These are phyloP conservation scores for Coptodon bakossiorum DNA, from an alignment of 2,113 vertebrate species.

Conservation along the genomic window DNA sequence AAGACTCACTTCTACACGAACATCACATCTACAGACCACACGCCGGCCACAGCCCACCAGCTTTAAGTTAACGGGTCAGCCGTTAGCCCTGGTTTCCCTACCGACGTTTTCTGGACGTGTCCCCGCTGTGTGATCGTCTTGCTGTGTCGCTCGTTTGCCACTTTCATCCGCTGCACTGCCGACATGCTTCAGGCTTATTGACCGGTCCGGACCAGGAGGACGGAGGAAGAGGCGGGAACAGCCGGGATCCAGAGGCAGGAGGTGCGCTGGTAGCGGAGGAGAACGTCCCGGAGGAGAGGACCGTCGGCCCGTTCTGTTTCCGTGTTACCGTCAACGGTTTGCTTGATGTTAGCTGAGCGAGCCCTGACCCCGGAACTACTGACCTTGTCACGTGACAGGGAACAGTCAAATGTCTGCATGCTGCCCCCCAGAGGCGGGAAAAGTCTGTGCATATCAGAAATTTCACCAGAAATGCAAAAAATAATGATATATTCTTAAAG, in stretches of 20 bases:
- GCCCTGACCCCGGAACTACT: background rate
- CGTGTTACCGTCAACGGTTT: background rate
- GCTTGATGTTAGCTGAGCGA: background rate
- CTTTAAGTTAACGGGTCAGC: background rate
- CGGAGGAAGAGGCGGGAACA: background rate
- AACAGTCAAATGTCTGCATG: background rate
- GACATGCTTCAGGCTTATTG: conserved; percentile 60
- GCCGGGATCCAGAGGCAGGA: background rate
- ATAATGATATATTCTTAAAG: background rate
- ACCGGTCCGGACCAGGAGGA: background rate
- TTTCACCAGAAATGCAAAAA: background rate
- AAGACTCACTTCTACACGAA: background rate
- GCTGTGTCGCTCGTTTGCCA: conserved; percentile 80
- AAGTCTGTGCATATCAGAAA: background rate
- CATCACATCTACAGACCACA: background rate
- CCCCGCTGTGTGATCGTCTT: conserved; percentile 78
- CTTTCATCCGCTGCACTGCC: conserved; percentile 78
- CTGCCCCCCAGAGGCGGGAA: background rate
- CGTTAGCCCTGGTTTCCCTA: conserved; percentile 16
- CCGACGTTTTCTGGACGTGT: conserved; percentile 75
- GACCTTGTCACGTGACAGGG: conserved; percentile 47
- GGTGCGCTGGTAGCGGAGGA: background rate
- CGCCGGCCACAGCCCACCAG: background rate
- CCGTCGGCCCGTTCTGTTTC: background rate
- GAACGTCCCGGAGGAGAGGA: background rate